Conservation (phyloP, 2,113 vertebrate genomes). For the Crotalus helleri region DNA sequence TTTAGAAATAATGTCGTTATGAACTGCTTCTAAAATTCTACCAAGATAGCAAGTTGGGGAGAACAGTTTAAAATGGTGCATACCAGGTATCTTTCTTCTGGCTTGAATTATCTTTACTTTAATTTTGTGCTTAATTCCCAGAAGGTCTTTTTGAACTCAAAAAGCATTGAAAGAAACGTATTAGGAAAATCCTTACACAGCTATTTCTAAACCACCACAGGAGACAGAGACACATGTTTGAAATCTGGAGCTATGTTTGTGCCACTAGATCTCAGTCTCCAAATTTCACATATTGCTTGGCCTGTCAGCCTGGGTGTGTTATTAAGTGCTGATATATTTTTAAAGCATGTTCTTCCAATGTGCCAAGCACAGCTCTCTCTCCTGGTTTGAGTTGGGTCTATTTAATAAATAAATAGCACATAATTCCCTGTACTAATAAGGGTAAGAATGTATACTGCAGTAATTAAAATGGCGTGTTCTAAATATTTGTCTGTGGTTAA, state of each 20-base stretch:
- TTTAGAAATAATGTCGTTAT: not conserved
- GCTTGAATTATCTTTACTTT: not conserved
- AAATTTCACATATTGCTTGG: not conserved
- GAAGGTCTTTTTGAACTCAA: not conserved
- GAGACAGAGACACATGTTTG: not conserved
- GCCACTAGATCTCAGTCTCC: not conserved
- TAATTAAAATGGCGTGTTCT: conserved; percentile 20
- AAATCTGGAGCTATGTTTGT: not conserved
- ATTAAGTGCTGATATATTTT: not conserved
- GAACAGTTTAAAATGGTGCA: not conserved
- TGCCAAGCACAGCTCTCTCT: not conserved
- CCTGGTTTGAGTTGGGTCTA: not conserved
- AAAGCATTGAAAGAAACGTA: not conserved
- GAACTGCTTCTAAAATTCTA: not conserved
- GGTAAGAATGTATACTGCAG: conserved; percentile 12
- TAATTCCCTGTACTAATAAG: conserved; percentile 13
- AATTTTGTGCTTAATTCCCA: not conserved
- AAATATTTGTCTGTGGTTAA: conserved; percentile 14
- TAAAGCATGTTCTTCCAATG: not conserved
- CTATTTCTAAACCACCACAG: not conserved
- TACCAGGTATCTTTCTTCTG: not conserved
- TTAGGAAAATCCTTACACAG: not conserved
- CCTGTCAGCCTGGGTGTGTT: not conserved
- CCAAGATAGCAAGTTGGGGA: not conserved
- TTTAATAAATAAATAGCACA: conserved; percentile 7